Conservation (phyloP, 2,888 invertebrate genomes). For the Physocephala rufipes region DNA sequence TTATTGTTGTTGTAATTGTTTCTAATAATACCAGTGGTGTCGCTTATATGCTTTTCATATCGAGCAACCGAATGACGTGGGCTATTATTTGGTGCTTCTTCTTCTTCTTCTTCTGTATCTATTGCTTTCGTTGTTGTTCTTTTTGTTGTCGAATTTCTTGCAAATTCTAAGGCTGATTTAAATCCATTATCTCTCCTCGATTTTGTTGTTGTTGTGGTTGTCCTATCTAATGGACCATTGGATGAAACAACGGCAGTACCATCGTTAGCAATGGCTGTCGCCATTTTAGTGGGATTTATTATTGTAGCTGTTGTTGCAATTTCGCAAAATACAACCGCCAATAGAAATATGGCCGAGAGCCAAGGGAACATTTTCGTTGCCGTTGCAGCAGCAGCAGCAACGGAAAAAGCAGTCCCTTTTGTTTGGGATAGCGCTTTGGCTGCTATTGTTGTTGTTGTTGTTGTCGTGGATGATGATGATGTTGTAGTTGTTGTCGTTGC, state of each 20-base stretch:
- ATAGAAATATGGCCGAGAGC: slow-evolving; percentile 22
- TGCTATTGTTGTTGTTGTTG: slow-evolving; percentile 30
- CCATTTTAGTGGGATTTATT: slow-evolving; percentile 41
- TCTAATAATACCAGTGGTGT: no score
- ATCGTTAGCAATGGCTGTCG: slow-evolving; percentile 31
- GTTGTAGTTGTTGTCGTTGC: slow-evolving; percentile 44
- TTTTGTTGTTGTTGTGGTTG: slow-evolving; percentile 24
- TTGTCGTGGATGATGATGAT: slow-evolving; percentile 26
- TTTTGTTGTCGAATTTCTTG: slow-evolving; percentile 30
- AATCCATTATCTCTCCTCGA: slow-evolving; percentile 40
- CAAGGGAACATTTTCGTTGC: slow-evolving; percentile 15
- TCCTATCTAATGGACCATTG: slow-evolving; percentile 17
- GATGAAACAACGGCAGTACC: slow-evolving; percentile 4
- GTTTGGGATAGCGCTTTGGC: neutral
- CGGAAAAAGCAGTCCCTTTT: slow-evolving; percentile 7
- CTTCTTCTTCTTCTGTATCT: no score
- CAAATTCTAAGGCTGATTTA: slow-evolving; percentile 53
- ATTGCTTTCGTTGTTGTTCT: slow-evolving; percentile 45
- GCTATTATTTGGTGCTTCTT: slow-evolving; percentile 40
- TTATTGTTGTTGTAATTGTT: neutral
- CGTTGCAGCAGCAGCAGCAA: neutral
- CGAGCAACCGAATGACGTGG: slow-evolving; percentile 39
- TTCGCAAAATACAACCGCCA: slow-evolving; percentile 14
- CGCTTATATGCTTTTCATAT: neutral
- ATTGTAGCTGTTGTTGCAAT: slow-evolving; percentile 11